Conservation (phyloP, 2,797 vertebrate species). For the Peromyscus attwateri region DNA sequence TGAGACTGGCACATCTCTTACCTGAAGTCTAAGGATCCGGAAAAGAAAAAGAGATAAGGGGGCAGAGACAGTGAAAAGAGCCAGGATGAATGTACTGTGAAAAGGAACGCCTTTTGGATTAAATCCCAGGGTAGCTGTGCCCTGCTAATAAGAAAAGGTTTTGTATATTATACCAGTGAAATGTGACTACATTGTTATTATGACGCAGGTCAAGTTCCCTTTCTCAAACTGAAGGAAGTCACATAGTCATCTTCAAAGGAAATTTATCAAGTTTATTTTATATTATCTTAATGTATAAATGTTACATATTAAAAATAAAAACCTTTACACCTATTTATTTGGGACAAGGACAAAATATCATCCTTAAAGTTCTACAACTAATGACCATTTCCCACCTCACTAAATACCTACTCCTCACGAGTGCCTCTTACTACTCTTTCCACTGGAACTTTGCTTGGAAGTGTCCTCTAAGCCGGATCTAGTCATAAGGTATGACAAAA, state of each 20-base stretch:
- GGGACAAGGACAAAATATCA: background rate
- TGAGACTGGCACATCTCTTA: slow-evolving; percentile 41
- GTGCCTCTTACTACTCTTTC: background rate
- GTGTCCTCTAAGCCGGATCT: background rate
- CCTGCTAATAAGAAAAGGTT: slow-evolving; percentile 4
- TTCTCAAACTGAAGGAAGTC: background rate
- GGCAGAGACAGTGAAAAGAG: background rate
- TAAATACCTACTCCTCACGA: background rate
- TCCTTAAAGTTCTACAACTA: slow-evolving; percentile 4
- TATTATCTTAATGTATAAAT: background rate
- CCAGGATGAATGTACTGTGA: slow-evolving; percentile 40
- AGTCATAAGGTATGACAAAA: background rate
- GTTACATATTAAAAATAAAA: background rate
- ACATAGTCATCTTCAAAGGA: background rate
- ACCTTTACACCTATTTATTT: slow-evolving; percentile 56
- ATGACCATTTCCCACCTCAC: background rate
- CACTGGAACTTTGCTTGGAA: background rate
- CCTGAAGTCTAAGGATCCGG: slow-evolving; percentile 18
- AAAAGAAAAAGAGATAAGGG: background rate
- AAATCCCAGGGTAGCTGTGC: slow-evolving; percentile 1
- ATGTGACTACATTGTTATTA: background rate
- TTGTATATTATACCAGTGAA: background rate
- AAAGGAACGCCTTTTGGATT: slow-evolving; percentile 15
- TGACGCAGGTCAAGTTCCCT: background rate
- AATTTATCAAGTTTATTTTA: background rate